Evolutionary conservation across 2,797 vertebrate species (phyloP).

Genomic region (Spinibarbus caldwelli): DNA sequence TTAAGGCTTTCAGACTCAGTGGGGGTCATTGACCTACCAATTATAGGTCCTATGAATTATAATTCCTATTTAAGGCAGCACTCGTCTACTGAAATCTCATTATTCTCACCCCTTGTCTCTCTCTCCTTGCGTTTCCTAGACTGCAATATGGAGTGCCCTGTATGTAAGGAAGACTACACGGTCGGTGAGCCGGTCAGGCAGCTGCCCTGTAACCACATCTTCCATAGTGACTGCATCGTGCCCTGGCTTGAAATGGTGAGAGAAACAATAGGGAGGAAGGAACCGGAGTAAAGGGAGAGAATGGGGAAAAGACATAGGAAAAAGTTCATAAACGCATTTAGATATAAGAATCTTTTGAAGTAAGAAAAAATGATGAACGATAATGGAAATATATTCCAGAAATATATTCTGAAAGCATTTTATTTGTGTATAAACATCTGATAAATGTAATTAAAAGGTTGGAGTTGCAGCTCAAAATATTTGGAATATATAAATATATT

Average conservation of each 20-base stretch:
- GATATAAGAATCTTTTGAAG: background rate
- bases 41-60: too few relatives aligned
- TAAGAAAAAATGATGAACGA: background rate
- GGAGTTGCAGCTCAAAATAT: background rate
- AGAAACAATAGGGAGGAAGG: background rate
- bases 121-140: slow-evolving; percentile 70
- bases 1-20: background rate
- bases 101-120: slow-evolving; percentile 2
- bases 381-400: background rate
- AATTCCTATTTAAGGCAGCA: background rate
- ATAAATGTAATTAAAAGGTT: background rate
- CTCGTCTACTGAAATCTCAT: background rate
- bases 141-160: slow-evolving; percentile 92
- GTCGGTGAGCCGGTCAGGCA: slow-evolving; percentile 90
- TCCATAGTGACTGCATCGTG: slow-evolving; percentile 97
- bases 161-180: slow-evolving; percentile 96
- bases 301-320: slow-evolving; percentile 8
- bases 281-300: background rate
- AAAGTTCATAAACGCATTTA: background rate
- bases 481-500: too few relatives aligned
- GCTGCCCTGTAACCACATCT: slow-evolving; percentile 96
- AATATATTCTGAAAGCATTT: background rate
- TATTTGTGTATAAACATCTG: background rate
- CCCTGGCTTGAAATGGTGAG: slow-evolving; percentile 98
- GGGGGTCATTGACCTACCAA: background rate